These are phyloP conservation scores for Nothobranchius kuhntae DNA, from an alignment of 2,113 vertebrate species.

Conservation along the genomic window DNA sequence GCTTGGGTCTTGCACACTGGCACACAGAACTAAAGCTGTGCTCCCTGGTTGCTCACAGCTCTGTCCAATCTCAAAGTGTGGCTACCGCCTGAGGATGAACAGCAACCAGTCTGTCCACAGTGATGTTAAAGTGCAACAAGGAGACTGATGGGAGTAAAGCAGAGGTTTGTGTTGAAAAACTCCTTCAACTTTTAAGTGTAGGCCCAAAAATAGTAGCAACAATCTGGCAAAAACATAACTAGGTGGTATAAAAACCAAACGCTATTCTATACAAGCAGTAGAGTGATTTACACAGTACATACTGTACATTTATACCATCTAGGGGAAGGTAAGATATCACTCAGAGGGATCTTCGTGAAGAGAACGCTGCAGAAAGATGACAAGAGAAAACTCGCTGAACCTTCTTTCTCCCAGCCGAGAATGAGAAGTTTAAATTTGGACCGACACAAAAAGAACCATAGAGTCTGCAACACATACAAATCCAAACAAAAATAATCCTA, in stretches of 20 bases:
- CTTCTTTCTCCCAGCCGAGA: slow-evolving; percentile 10
- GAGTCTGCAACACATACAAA: slow-evolving; percentile 52
- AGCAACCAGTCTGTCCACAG: slow-evolving; percentile 35
- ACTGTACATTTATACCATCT: slow-evolving; percentile 42
- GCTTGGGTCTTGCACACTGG: slow-evolving; percentile 4
- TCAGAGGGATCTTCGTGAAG: slow-evolving; percentile 4
- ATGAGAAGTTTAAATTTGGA: slow-evolving; percentile 1
- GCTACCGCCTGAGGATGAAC: slow-evolving; percentile 12
- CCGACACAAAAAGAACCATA: slow-evolving; percentile 7
- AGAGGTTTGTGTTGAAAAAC: slow-evolving; percentile 18
- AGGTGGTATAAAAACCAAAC: slow-evolving; percentile 72
- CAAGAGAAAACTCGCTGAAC: background rate
- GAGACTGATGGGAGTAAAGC: slow-evolving; percentile 44
- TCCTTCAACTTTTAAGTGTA: slow-evolving; percentile 27
- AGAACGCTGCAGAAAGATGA: background rate
- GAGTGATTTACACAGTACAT: slow-evolving; percentile 45
- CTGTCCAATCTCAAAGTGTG: slow-evolving; percentile 15
- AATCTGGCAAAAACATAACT: slow-evolving; percentile 33
- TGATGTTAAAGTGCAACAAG: slow-evolving; percentile 63
- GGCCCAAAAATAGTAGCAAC: slow-evolving; percentile 39
- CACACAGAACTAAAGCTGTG: slow-evolving; percentile 4
- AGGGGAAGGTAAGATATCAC: slow-evolving; percentile 18
- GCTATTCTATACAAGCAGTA: slow-evolving; percentile 72
- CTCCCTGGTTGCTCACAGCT: slow-evolving; percentile 21
- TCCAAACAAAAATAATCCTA: slow-evolving; percentile 10